phyloP scores from a whole-genome alignment of 2,113 vertebrate genomes.

The Tapirus terrestris region DNA sequence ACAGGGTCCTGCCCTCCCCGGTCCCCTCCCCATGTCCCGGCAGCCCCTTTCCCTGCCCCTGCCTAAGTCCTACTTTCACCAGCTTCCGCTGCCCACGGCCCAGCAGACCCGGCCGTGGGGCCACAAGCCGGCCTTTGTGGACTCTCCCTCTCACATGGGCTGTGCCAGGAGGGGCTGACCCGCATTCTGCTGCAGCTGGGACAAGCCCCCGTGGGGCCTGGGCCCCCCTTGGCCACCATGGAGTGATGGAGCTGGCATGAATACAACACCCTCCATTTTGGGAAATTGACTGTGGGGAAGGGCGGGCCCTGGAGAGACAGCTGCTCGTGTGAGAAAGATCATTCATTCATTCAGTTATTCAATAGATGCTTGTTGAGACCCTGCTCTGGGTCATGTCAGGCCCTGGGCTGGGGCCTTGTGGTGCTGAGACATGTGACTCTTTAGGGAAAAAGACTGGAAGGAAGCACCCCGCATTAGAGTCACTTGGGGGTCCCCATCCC shows the following conservation, averaged over 20 bases:
- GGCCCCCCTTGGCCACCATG: neutral
- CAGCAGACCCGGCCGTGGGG: neutral
- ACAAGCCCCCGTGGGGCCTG: neutral
- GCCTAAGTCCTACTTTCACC: neutral
- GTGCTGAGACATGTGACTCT: neutral
- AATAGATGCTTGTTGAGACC: neutral
- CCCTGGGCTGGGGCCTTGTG: neutral
- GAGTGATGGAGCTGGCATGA: conserved; percentile 33
- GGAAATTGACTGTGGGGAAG: neutral
- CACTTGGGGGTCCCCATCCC: neutral
- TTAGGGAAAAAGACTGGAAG: neutral
- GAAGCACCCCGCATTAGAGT: neutral
- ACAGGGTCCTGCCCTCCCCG: neutral
- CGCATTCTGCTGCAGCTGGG: conserved; percentile 72
- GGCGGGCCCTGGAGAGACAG: conserved; percentile 46
- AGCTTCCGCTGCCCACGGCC: neutral
- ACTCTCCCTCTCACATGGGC: neutral
- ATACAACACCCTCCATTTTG: conserved; percentile 15
- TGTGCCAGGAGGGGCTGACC: conserved; percentile 71
- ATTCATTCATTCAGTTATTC: conserved; percentile 26
- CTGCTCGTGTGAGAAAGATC: conserved; percentile 36
- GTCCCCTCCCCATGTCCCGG: neutral
- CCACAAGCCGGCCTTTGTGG: conserved; percentile 73
- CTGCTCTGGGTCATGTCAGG: neutral
- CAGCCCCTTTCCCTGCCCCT: neutral